phyloP scores from a whole-genome alignment of 23 tunicate genomes.

The Trididemnum clinides region DNA sequence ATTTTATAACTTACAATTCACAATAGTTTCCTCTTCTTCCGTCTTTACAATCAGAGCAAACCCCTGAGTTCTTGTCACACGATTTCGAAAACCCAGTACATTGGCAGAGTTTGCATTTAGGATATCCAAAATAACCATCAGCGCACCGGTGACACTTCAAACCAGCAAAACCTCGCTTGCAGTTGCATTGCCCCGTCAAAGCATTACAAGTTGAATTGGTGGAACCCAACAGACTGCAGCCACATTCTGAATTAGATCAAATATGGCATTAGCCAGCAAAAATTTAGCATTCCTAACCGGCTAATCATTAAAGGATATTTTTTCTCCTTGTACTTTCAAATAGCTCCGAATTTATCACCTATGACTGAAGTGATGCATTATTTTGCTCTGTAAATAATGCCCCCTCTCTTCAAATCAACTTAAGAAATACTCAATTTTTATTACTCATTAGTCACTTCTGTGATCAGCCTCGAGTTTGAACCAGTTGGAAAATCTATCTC shows the following conservation, averaged over 20 bases:
- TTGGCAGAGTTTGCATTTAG: conserved; percentile 61
- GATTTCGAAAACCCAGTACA: conserved; percentile 65
- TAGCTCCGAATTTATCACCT: no score
- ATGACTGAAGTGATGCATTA: no score
- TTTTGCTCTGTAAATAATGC: no score
- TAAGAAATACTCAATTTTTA: no score
- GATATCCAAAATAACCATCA: conserved; percentile 59
- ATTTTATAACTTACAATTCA: conserved; percentile 58
- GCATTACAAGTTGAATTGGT: neutral
- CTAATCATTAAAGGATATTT: no score
- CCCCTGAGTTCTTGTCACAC: conserved; percentile 55
- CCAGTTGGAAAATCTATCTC: no score
- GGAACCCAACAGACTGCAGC: neutral
- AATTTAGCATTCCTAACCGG: no score
- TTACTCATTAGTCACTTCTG: no score
- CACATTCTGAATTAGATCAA: neutral
- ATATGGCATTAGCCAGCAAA: no score
- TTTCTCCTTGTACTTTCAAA: no score
- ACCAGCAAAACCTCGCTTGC: conserved; percentile 48
- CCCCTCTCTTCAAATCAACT: no score
- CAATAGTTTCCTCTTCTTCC: conserved; percentile 67
- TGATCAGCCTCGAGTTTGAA: no score
- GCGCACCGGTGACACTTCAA: conserved; percentile 39
- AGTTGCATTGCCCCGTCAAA: conserved; percentile 48
- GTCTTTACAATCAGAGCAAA: conserved; percentile 40